Conservation (phyloP, 1,140 invertebrate species). For the Papilio aristodemus region DNA sequence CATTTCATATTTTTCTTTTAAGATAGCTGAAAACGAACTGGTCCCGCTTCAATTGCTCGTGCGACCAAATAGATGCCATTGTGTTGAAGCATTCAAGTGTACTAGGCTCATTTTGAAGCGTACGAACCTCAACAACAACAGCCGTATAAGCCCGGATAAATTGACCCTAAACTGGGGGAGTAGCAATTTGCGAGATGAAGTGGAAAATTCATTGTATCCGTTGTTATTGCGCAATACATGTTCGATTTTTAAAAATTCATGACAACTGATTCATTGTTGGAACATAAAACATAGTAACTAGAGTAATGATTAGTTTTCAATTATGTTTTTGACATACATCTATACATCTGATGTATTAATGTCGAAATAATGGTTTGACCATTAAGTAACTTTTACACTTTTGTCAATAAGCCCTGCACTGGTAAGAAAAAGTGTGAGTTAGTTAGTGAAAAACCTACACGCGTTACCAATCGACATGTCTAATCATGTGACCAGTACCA, state of each 20-base stretch:
- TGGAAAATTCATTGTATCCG: slow-evolving; percentile 23
- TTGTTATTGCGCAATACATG: slow-evolving; percentile 12
- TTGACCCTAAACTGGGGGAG: slow-evolving; percentile 25
- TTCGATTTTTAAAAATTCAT: slow-evolving; percentile 21
- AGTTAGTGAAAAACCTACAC: too few species aligned
- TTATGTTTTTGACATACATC: too few species aligned
- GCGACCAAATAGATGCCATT: slow-evolving; percentile 14
- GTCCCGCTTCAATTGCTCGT: background rate
- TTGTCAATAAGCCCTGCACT: too few species aligned
- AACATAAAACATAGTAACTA: background rate
- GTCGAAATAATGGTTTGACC: too few species aligned
- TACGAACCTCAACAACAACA: slow-evolving; percentile 20
- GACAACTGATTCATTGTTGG: background rate
- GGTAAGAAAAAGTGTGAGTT: too few species aligned
- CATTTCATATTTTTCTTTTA: slow-evolving; percentile 1
- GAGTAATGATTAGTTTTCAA: too few species aligned
- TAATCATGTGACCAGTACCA: too few species aligned
- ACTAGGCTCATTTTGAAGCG: slow-evolving; percentile 24
- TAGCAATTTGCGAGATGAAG: slow-evolving; percentile 26
- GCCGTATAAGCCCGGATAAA: slow-evolving; percentile 26
- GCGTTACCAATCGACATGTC: too few species aligned
- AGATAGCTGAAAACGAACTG: background rate
- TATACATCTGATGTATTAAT: too few species aligned
- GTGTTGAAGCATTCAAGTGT: slow-evolving; percentile 26
- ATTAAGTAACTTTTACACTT: too few species aligned